These are phyloP conservation scores for Odontamblyopus lacepedii DNA, from an alignment of 2,797 vertebrate species.

Conservation along the genomic window DNA sequence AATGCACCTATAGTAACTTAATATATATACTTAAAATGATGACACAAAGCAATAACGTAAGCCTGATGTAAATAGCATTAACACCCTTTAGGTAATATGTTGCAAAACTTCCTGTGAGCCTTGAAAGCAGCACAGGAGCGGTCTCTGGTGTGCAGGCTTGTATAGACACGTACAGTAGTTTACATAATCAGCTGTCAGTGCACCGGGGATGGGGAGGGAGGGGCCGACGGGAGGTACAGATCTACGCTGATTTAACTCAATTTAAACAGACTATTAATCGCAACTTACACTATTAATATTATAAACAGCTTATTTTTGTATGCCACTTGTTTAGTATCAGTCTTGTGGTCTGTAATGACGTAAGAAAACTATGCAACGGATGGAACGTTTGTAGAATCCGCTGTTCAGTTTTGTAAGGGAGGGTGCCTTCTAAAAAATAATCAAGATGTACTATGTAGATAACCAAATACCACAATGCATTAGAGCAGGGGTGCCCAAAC, in stretches of 20 bases:
- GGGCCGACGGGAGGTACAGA: not conserved
- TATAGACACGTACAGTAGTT: not conserved
- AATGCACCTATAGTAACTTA: not conserved
- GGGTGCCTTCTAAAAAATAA: no score
- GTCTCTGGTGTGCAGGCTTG: not conserved
- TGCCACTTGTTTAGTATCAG: no score
- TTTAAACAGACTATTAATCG: not conserved
- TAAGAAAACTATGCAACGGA: no score
- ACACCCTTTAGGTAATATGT: not conserved
- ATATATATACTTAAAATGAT: no score
- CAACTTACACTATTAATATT: not conserved
- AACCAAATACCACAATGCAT: no score
- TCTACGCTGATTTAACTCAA: not conserved
- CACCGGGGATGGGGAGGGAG: not conserved
- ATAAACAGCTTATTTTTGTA: no score
- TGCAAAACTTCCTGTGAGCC: not conserved
- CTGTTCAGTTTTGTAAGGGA: no score
- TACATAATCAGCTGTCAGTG: constrained; percentile 1
- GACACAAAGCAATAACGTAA: no score
- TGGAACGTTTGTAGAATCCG: no score
- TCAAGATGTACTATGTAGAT: no score
- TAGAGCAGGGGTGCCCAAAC: no score
- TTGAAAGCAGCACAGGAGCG: not conserved
- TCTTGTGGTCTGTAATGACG: no score
- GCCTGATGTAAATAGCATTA: not conserved